Evolutionary conservation across 2,888 invertebrate genomes (phyloP).

Genomic region (Dilophus febrilis): DNA sequence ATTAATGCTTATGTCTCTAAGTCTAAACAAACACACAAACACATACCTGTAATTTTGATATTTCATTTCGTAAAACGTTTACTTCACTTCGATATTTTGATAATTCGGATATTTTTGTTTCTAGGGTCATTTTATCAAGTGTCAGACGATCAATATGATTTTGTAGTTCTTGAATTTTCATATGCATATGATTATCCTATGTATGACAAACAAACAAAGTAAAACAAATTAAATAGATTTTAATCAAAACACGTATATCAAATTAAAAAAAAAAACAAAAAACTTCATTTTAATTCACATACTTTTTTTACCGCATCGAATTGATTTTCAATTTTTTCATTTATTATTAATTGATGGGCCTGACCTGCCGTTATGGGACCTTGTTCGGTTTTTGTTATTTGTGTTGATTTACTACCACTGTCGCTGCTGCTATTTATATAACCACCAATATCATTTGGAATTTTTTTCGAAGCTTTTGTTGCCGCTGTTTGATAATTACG

Average conservation of each 20-base stretch:
- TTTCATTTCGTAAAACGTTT: conserved; percentile 46
- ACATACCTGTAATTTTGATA: conserved; percentile 48
- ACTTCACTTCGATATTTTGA: conserved; percentile 49
- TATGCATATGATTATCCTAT: background rate
- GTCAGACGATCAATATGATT: conserved; percentile 43
- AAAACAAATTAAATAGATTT: background rate
- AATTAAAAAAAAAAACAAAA: background rate
- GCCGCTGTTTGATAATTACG: no score
- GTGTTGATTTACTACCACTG: background rate
- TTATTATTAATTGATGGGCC: no score
- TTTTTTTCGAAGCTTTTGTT: no score
- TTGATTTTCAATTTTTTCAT: conserved; percentile 8
- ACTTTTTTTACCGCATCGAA: conserved; percentile 12
- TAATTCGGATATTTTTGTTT: conserved; percentile 41
- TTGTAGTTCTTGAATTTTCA: conserved; percentile 45
- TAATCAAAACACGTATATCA: no score
- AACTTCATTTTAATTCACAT: no score
- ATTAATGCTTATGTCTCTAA: background rate
- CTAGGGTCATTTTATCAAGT: conserved; percentile 46
- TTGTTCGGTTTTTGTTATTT: conserved; percentile 5
- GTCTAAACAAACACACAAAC: no score
- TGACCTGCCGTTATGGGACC: conserved; percentile 6
- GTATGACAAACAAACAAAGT: no score
- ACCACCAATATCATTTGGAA: no score
- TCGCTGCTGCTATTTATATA: background rate